phyloP scores from a whole-genome alignment of 2,113 vertebrate species.

The Columba livia region DNA sequence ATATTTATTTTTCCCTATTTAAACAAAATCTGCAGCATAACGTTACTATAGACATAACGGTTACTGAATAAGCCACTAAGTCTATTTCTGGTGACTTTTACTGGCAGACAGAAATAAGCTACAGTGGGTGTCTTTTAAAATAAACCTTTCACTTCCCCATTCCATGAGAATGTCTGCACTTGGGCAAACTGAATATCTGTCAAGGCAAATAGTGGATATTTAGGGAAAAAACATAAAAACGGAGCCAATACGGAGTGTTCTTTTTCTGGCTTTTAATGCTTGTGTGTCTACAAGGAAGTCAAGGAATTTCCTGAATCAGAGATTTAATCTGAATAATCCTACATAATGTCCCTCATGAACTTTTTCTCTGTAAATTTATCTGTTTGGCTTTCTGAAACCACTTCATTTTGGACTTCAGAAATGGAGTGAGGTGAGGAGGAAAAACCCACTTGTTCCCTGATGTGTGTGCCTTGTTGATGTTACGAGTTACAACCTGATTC shows the following conservation, averaged over 20 bases:
- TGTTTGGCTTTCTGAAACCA: not conserved
- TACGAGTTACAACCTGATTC: not conserved
- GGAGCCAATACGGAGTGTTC: not conserved
- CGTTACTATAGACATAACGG: not conserved
- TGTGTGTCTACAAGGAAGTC: not conserved
- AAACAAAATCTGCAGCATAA: not conserved
- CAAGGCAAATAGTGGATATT: not conserved
- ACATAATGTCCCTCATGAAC: not conserved
- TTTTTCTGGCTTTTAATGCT: not conserved
- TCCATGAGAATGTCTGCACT: not conserved
- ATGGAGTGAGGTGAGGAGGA: not conserved
- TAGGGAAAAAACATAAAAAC: not conserved
- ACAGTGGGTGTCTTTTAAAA: conserved; percentile 35
- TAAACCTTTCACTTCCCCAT: not conserved
- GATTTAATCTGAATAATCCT: not conserved
- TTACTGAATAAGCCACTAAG: conserved; percentile 2
- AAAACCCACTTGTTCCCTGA: not conserved
- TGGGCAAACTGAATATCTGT: not conserved
- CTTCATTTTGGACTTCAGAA: not conserved
- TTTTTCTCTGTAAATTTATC: not conserved
- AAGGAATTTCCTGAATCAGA: not conserved
- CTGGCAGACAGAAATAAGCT: conserved; percentile 39
- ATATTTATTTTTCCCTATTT: conserved; percentile 32
- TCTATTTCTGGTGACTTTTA: conserved; percentile 30
- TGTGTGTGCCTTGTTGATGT: not conserved